Conservation (phyloP, 2,797 vertebrate species). For the Labeo calbasu region DNA sequence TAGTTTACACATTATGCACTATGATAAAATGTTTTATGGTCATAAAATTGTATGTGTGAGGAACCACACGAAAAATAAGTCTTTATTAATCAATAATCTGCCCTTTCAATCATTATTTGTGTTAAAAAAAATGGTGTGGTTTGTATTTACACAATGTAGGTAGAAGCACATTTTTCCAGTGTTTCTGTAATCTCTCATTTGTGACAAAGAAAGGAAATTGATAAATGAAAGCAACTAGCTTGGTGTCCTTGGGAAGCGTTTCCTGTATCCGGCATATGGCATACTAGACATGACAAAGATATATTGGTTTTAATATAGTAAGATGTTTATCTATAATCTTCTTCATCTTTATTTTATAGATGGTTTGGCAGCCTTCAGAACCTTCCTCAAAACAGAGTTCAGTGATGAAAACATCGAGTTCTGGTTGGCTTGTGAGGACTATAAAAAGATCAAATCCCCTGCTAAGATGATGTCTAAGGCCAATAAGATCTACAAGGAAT, state of each 20-base stretch:
- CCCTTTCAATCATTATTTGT: background rate
- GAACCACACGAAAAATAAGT: background rate
- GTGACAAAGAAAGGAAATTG: conserved; percentile 56
- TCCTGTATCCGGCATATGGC: conserved; percentile 38
- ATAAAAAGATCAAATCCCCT: conserved; percentile 88
- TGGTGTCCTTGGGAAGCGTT: conserved; percentile 47
- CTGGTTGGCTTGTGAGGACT: conserved; percentile 96
- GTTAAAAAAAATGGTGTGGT: background rate
- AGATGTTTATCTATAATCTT: conserved; percentile 1
- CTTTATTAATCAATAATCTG: background rate
- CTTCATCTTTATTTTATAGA: conserved; percentile 71
- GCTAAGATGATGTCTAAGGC: conserved; percentile 87
- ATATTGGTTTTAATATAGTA: background rate
- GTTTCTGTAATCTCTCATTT: background rate
- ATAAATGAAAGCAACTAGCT: too few relatives aligned
- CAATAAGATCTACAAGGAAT: conserved; percentile 91
- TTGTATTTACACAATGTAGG: conserved; percentile 40
- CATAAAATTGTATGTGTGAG: too few relatives aligned
- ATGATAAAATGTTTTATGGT: too few relatives aligned
- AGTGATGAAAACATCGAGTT: conserved; percentile 97
- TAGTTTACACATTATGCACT: too few relatives aligned
- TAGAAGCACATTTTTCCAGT: background rate
- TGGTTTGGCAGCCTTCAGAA: conserved; percentile 88
- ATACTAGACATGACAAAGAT: conserved; percentile 13
- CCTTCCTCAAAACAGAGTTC: conserved; percentile 93